Evolutionary conservation across 2,797 vertebrate genomes (phyloP).

Genomic region (Phaenicophaeus curvirostris): DNA sequence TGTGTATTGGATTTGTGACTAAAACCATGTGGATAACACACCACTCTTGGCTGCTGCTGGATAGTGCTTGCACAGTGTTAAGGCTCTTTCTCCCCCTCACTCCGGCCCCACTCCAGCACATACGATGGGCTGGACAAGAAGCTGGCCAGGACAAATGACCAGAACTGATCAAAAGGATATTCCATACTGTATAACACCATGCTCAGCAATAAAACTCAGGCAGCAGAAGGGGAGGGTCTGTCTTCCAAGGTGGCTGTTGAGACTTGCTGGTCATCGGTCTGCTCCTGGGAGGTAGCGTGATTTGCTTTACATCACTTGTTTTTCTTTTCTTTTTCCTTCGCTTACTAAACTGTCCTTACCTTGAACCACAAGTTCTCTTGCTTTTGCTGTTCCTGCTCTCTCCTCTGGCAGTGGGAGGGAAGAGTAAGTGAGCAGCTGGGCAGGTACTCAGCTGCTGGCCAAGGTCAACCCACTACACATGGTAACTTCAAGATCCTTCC

Average conservation of each 20-base stretch:
- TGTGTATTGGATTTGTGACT: background rate
- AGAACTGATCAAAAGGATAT: background rate
- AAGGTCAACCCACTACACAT: background rate
- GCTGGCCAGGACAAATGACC: background rate
- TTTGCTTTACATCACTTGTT: background rate
- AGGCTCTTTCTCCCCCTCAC: background rate
- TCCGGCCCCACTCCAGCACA: background rate
- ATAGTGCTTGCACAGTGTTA: background rate
- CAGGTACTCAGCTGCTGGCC: background rate
- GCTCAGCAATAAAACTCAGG: background rate
- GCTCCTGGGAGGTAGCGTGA: background rate
- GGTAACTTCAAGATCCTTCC: background rate
- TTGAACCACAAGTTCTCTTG: background rate
- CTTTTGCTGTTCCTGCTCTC: background rate
- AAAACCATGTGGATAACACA: background rate
- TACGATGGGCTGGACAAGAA: background rate
- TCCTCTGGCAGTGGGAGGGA: background rate
- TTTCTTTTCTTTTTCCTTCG: background rate
- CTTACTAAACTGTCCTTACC: too few relatives aligned
- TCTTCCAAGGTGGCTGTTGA: background rate
- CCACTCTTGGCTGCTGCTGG: background rate
- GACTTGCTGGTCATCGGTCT: background rate
- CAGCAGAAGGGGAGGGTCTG: background rate
- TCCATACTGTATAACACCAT: background rate
- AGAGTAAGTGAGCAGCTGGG: background rate